Conservation (phyloP, 1,140 invertebrate genomes). For the Nasonia giraulti region DNA sequence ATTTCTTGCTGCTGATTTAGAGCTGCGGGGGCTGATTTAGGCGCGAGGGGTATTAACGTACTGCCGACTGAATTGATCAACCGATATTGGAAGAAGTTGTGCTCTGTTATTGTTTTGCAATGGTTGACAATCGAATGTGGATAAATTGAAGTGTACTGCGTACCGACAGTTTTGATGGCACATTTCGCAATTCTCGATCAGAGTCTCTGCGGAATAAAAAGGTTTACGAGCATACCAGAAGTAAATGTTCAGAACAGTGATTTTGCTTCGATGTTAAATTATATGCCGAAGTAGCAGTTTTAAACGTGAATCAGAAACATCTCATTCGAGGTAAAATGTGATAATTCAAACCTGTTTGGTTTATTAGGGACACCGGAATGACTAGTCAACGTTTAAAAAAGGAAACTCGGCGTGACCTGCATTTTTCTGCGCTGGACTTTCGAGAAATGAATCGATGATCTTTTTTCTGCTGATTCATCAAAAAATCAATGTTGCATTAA, state of each 20-base stretch:
- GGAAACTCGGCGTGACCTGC: slow-evolving; percentile 30
- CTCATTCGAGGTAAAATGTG: slow-evolving; percentile 16
- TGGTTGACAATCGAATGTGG: not conserved
- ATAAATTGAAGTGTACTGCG: not conserved
- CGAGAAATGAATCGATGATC: slow-evolving; percentile 30
- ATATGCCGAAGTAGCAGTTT: not conserved
- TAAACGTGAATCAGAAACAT: not conserved
- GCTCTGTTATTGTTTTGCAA: not conserved
- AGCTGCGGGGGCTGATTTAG: not conserved
- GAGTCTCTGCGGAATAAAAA: too few relatives aligned
- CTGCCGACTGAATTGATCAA: not conserved
- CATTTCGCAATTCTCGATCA: too few relatives aligned
- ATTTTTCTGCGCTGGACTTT: slow-evolving; percentile 39
- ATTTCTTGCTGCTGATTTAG: not conserved
- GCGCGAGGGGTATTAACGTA: not conserved
- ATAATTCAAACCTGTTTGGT: slow-evolving; percentile 2
- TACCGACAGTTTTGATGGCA: too few relatives aligned
- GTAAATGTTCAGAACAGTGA: too few relatives aligned
- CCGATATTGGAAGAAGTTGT: not conserved
- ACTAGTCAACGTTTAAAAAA: slow-evolving; percentile 24
- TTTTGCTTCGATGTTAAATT: too few relatives aligned
- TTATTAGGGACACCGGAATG: slow-evolving; percentile 32
- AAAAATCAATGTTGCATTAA: slow-evolving; percentile 25
- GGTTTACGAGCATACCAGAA: too few relatives aligned
- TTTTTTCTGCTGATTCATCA: slow-evolving; percentile 38